Evolutionary conservation across 2,113 vertebrate species (phyloP).

Genomic region (Cyanoderma ruficeps): DNA sequence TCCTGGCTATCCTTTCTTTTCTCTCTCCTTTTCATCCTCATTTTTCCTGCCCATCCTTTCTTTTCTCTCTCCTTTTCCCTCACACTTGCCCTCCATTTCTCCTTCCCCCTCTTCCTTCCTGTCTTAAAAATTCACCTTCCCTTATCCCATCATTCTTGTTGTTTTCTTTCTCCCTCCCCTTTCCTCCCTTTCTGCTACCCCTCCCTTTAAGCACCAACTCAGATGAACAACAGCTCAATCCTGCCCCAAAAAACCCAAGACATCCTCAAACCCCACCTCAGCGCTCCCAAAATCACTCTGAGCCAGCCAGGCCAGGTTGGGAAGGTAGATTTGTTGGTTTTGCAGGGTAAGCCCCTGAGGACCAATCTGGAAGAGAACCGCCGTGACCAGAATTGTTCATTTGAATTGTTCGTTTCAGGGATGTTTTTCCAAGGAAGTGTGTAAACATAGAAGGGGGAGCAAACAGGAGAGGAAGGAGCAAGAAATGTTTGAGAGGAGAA

Average conservation of each 20-base stretch:
- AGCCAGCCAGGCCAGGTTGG: not conserved
- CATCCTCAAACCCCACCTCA: not conserved
- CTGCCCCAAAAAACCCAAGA: not conserved
- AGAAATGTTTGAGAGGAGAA: not conserved
- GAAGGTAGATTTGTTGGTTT: not conserved
- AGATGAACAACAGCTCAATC: not conserved
- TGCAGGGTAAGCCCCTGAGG: not conserved
- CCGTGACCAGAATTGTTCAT: not conserved
- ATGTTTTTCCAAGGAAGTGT: not conserved
- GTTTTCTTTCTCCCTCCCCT: not conserved
- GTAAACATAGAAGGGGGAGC: not conserved
- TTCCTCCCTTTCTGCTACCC: not conserved
- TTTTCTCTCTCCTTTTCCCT: not conserved
- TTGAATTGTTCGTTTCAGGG: not conserved
- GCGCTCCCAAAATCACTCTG: not conserved
- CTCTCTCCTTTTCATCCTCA: not conserved
- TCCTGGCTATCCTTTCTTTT: not conserved
- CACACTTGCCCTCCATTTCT: not conserved
- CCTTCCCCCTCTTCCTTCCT: no score
- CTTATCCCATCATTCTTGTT: not conserved
- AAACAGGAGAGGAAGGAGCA: not conserved
- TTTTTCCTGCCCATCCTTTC: no score
- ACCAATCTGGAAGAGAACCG: not conserved
- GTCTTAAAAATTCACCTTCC: not conserved
- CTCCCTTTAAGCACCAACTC: not conserved